Base-by-base conservation (phyloP, 2,113 vertebrate genomes). In the Labeo rohita region DNA sequence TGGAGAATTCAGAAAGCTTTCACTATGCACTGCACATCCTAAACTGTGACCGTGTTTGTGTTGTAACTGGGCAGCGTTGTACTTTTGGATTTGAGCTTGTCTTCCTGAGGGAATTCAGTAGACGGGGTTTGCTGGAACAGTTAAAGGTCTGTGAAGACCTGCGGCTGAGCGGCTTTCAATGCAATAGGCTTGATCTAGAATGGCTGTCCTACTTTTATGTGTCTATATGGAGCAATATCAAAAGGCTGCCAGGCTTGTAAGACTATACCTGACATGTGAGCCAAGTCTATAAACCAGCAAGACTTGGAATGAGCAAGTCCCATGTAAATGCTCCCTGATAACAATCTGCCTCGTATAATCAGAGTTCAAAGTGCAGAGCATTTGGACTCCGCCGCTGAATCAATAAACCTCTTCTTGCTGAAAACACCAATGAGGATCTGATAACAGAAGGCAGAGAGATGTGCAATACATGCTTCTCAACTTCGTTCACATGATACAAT, bases 311-410 rank as follows among this genome's bases (percentile, higher is more conserved):
- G 39, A 80, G 54, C 78, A 47, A 9, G 45, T 68, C 80, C 52
- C 45, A 82, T 72, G 49, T 80, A 21, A 68, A 70, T 63, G 75
- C 76, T 34, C 36, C 39, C 34, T 56, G 56, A 82, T 80, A 81
- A 76, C 39, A 23, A 13, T 28, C 9, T 23, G 49, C 59, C 52
- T 85, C 16, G 12, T 61, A 75, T 79, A 8, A 21, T 63, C 28
- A 54, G 11, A 74, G 88, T 74, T 65, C 87, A 89, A 90, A 79
- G 90, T 87, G 80, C 84, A 52, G 6, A 43, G 36, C 63, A 15
- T 85, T 90, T 87, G 76, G 85, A 81, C 70, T 0, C 8, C 18
- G 45, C 61, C 1, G 8, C 45, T 85, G 84, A 89, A 85, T 83
- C 87, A 86, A 87, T 89, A 87, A 88, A 63, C 49, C 18, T 54